Percentiles rank a stretch among this genome's conserved stretches.
Evolutionary conservation across 1,140 invertebrate species (phyloP).

Genomic region (Hypothenemus hampei): DNA sequence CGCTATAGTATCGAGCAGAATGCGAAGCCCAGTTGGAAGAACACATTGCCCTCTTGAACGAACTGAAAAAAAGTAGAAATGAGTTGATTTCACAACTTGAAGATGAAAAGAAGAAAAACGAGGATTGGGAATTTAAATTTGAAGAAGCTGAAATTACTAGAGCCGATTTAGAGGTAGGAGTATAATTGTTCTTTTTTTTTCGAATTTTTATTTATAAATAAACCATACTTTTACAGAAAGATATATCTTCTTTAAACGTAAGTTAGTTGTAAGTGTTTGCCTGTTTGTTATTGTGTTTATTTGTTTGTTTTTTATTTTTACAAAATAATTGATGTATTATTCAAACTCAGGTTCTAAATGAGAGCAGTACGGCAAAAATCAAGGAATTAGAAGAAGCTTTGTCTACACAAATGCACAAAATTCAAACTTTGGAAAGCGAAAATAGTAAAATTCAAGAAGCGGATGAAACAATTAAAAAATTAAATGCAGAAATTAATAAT

Average conservation of each 20-base stretch:
- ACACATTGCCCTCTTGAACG: slow-evolving; percentile 43
- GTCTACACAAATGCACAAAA: slow-evolving; percentile 47
- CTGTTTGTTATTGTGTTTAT: slow-evolving; percentile 12
- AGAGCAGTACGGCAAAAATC: slow-evolving; percentile 47
- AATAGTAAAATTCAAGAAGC: slow-evolving; percentile 53
- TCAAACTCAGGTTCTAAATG: slow-evolving; percentile 1
- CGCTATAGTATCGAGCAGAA: slow-evolving; percentile 51
- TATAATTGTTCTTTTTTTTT: not conserved
- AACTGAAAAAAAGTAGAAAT: slow-evolving; percentile 62
- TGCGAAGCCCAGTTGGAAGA: slow-evolving; percentile 51
- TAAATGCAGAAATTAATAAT: slow-evolving; percentile 44
- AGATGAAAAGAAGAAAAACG: slow-evolving; percentile 80
- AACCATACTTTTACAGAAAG: slow-evolving; percentile 44
- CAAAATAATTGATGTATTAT: not conserved
- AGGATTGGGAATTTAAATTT: slow-evolving; percentile 87
- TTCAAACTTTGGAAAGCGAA: slow-evolving; percentile 50
- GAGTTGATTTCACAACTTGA: slow-evolving; percentile 66
- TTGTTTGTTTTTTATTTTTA: slow-evolving; percentile 14
- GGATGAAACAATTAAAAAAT: slow-evolving; percentile 50
- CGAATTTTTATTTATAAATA: too few species aligned
- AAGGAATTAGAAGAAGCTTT: slow-evolving; percentile 52
- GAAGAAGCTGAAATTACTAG: slow-evolving; percentile 83
- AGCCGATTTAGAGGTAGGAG: slow-evolving; percentile 71
- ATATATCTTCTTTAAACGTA: slow-evolving; percentile 47
- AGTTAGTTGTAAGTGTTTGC: slow-evolving; percentile 39